Conservation (phyloP, 2,113 vertebrate genomes). For the Nanorana parkeri region DNA sequence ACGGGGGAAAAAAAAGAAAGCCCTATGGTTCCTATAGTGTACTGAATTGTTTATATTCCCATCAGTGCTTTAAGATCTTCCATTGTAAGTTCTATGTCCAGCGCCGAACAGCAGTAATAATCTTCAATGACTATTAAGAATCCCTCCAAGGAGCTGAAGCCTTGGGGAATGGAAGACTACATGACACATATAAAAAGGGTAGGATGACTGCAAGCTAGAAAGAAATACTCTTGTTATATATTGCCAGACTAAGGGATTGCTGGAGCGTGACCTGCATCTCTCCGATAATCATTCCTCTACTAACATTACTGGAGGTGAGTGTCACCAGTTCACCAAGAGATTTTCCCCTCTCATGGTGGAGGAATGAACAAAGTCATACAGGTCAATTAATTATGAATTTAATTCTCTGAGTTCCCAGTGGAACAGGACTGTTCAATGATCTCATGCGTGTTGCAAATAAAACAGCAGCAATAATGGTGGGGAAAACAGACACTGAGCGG, state of each 20-base stretch:
- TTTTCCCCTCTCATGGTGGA: slow-evolving; percentile 20
- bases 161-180: slow-evolving; percentile 38
- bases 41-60: background rate
- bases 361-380: slow-evolving; percentile 39
- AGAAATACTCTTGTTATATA: slow-evolving; percentile 19
- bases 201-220: slow-evolving; percentile 28
- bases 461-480: slow-evolving; percentile 27
- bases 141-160: slow-evolving; percentile 1
- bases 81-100: background rate
- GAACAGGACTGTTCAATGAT: background rate
- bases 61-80: background rate
- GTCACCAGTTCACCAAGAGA: slow-evolving; percentile 38
- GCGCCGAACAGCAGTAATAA: background rate
- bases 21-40: background rate
- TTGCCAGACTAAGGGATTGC: slow-evolving; percentile 24
- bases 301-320: slow-evolving; percentile 22
- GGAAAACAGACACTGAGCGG: background rate
- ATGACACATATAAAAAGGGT: slow-evolving; percentile 25
- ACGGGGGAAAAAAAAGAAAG: too few species aligned
- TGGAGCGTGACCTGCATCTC: slow-evolving; percentile 50
- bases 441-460: slow-evolving; percentile 17
- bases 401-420: slow-evolving; percentile 16
- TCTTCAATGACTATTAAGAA: background rate
- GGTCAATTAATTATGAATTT: slow-evolving; percentile 55
- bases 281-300: slow-evolving; percentile 50